phyloP scores from a whole-genome alignment of 1,140 invertebrate genomes.

The Lasioglossum albipes region DNA sequence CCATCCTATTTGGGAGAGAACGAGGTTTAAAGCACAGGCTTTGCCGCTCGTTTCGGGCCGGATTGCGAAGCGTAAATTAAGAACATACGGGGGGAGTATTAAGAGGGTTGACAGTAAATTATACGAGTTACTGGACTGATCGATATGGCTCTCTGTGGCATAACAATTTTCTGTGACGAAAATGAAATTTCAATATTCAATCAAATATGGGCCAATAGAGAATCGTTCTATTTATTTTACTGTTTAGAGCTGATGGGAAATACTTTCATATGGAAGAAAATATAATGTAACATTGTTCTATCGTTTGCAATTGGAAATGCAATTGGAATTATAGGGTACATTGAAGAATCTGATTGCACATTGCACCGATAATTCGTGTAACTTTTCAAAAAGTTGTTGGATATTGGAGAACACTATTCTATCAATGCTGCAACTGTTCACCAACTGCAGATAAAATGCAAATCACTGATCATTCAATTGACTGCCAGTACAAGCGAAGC shows the following conservation, averaged over 20 bases:
- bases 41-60: conserved; percentile 21
- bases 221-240: not conserved
- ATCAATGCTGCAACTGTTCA: not conserved
- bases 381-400: not conserved
- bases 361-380: not conserved
- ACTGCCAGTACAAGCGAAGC: no score
- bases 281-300: not conserved
- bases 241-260: not conserved
- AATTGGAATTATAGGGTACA: not conserved
- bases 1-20: conserved; percentile 55
- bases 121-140: not conserved
- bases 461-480: not conserved
- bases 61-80: conserved; percentile 51
- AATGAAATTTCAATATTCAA: not conserved
- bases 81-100: conserved; percentile 14
- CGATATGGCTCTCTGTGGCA: not conserved
- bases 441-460: not conserved
- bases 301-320: not conserved
- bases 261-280: not conserved
- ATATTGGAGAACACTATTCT: not conserved
- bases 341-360: not conserved
- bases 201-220: no score
- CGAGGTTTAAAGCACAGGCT: conserved; percentile 56
- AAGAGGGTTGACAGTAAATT: not conserved
- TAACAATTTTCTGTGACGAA: not conserved